A percentile compares a stretch with the other conserved stretches of the same genome.
phyloP scores from a whole-genome alignment of 2,797 vertebrate species.

The Merluccius polli region DNA sequence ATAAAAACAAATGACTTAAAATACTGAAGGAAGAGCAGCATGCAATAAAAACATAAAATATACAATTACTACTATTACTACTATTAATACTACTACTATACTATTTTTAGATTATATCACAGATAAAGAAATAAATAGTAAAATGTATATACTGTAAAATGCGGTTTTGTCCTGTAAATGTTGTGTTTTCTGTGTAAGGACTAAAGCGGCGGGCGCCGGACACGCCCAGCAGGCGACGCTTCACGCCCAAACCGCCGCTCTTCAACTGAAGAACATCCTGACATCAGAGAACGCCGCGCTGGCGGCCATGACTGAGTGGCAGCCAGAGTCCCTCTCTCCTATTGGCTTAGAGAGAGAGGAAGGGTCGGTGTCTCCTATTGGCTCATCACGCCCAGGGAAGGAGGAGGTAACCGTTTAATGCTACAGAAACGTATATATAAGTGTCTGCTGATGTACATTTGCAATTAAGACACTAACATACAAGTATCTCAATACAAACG shows the following conservation, averaged over 20 bases:
- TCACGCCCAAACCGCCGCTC: slow-evolving; percentile 21
- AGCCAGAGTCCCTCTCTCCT: too few species aligned
- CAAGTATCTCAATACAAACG: too few species aligned
- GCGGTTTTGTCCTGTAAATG: neutral
- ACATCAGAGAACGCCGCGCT: slow-evolving; percentile 43
- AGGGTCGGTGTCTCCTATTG: slow-evolving; percentile 6
- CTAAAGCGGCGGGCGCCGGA: slow-evolving; percentile 5
- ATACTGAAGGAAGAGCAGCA: neutral
- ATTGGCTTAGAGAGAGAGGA: too few species aligned
- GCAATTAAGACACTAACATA: neutral
- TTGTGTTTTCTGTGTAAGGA: slow-evolving; percentile 25
- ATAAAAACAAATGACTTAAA: neutral
- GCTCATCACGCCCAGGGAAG: neutral
- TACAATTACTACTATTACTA: neutral
- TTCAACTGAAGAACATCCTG: slow-evolving; percentile 25
- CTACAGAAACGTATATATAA: neutral
- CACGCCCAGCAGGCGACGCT: slow-evolving; percentile 30
- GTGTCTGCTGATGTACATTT: too few species aligned
- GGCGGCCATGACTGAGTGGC: slow-evolving; percentile 23
- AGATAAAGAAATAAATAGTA: neutral
- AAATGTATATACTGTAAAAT: neutral
- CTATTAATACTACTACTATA: neutral
- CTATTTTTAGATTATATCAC: too few species aligned
- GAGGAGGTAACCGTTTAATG: neutral
- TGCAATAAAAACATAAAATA: neutral